Percentiles rank a stretch among this genome's conserved stretches.
Evolutionary conservation across 1,140 invertebrate genomes (phyloP).

Genomic region (Aphidius ervi): DNA sequence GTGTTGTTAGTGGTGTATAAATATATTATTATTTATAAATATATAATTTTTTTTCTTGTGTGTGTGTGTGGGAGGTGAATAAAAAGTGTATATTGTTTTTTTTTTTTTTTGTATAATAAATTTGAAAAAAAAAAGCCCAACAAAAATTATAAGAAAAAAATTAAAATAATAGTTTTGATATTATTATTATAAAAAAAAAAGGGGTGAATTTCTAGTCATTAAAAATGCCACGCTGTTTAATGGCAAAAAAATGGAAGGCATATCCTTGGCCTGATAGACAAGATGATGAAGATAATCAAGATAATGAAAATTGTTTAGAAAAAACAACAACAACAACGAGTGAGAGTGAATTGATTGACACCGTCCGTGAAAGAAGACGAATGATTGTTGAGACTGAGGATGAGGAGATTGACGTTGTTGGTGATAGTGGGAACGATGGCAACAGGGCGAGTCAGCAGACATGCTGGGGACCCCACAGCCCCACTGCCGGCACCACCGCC

Average conservation of each 20-base stretch:
- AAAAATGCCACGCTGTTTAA: constrained; percentile 77
- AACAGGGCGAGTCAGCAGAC: constrained; percentile 43
- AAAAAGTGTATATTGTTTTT: background rate
- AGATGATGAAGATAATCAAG: constrained; percentile 50
- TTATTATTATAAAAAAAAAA: constrained; percentile 23
- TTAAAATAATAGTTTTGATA: constrained; percentile 1
- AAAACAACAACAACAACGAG: constrained; percentile 19
- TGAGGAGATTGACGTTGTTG: constrained; percentile 80
- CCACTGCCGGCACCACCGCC: constrained; percentile 67
- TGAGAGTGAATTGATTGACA: constrained; percentile 16
- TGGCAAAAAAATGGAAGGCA: constrained; percentile 88
- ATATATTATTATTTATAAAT: constrained; percentile 10
- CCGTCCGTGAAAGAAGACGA: constrained; percentile 27
- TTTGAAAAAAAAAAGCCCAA: too few species aligned
- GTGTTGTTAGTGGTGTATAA: constrained; percentile 10
- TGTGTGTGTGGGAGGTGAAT: constrained; percentile 4
- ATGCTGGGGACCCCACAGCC: constrained; percentile 68
- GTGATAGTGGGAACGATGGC: constrained; percentile 44
- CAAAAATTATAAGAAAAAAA: too few species aligned
- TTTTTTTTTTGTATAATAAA: too few species aligned
- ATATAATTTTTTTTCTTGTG: constrained; percentile 3
- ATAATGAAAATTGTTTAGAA: constrained; percentile 17
- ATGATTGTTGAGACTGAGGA: constrained; percentile 59
- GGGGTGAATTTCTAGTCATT: constrained; percentile 15
- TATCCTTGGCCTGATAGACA: constrained; percentile 70